Evolutionary conservation across 37 sponge, comb jelly and placozoan genomes (phyloP).

Genomic region (Mnemiopsis leidyi): DNA sequence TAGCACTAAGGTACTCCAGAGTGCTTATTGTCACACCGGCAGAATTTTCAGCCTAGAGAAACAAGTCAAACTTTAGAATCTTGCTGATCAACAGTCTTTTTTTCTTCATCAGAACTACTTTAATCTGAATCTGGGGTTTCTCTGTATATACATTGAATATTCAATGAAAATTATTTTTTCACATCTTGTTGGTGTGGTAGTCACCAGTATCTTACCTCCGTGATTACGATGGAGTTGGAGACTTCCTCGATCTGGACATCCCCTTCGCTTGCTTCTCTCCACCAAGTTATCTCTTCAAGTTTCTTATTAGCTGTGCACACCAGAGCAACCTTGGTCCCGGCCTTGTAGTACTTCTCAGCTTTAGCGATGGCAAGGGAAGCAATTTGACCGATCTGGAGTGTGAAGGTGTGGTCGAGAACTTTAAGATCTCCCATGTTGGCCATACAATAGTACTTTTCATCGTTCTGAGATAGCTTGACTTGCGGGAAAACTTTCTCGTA

Average conservation of each 20-base stretch:
- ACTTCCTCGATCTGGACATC: neutral
- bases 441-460: neutral
- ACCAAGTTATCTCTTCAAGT: neutral
- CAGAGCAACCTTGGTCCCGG: neutral
- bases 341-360: neutral
- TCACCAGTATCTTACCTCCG: too few species aligned
- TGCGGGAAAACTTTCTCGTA: neutral
- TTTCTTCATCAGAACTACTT: too few species aligned
- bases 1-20: neutral
- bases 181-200: too few species aligned
- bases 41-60: neutral
- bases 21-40: neutral
- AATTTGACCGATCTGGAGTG: neutral
- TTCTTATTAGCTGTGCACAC: neutral
- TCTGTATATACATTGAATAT: too few species aligned
- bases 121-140: too few species aligned
- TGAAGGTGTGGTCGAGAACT: neutral
- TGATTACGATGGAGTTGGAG: neutral
- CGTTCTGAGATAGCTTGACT: neutral
- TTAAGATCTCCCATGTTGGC: neutral
- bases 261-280: neutral
- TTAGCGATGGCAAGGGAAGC: neutral
- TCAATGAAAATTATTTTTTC: too few species aligned
- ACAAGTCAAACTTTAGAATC: too few species aligned
- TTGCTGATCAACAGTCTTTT: too few species aligned